phyloP scores from a whole-genome alignment of 2,888 invertebrate species.

The Kuschelorhynchus macadamiae region DNA sequence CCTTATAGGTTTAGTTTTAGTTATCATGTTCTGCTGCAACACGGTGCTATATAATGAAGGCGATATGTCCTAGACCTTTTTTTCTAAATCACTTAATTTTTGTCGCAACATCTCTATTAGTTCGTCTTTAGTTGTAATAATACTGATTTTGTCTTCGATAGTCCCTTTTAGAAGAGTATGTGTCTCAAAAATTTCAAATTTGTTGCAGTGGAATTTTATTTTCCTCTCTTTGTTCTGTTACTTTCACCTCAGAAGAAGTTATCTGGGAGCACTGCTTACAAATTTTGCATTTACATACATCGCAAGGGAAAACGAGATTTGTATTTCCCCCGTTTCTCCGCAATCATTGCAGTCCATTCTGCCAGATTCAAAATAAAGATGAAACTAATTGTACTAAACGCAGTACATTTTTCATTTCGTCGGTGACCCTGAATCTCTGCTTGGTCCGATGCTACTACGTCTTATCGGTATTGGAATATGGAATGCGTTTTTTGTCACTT shows the following conservation, averaged over 20 bases:
- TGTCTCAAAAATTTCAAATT: constrained; percentile 7
- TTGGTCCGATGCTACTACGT: no score
- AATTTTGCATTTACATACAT: constrained; percentile 12
- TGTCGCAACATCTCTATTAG: constrained; percentile 5
- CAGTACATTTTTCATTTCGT: constrained; percentile 1
- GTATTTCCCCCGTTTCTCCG: constrained; percentile 10
- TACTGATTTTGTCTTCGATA: constrained; percentile 9
- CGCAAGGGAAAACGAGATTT: constrained; percentile 10
- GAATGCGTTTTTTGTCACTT: no score
- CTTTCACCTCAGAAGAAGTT: constrained; percentile 11
- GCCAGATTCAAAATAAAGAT: background rate
- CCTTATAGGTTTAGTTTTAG: no score
- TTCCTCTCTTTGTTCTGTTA: constrained; percentile 14
- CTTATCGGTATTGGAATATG: background rate
- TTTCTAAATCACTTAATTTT: background rate
- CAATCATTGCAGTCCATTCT: constrained; percentile 7
- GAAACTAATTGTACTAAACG: no score
- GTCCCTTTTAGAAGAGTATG: background rate
- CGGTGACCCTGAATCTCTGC: no score
- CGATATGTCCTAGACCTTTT: background rate
- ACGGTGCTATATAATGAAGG: background rate
- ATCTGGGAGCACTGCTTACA: constrained; percentile 20
- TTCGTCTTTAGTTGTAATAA: constrained; percentile 4
- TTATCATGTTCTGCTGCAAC: background rate
- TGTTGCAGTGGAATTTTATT: constrained; percentile 7